phyloP scores from a whole-genome alignment of 2,888 invertebrate genomes.

The Epiblema foenella region DNA sequence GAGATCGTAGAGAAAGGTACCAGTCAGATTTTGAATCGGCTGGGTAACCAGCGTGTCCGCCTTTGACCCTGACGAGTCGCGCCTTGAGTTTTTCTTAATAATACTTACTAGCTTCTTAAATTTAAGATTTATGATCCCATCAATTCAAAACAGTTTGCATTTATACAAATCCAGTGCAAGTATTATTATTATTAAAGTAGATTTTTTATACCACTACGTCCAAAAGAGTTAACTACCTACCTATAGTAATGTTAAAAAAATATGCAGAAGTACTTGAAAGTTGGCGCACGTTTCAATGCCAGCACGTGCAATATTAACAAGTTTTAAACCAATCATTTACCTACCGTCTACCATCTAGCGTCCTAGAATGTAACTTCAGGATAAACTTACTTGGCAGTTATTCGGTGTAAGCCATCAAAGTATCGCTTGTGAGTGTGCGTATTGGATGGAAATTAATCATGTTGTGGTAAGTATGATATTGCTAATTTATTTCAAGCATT shows the following conservation, averaged over 20 bases:
- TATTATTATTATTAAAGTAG: too few species aligned
- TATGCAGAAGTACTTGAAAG: slow-evolving; percentile 18
- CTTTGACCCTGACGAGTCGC: slow-evolving; percentile 11
- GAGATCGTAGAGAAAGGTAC: slow-evolving; percentile 39
- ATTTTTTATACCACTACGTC: not conserved
- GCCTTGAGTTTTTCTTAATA: not conserved
- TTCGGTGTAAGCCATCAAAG: not conserved
- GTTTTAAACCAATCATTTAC: slow-evolving; percentile 18
- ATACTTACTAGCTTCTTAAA: not conserved
- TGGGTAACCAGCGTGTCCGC: slow-evolving; percentile 7
- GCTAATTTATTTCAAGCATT: not conserved
- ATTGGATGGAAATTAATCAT: slow-evolving; percentile 7
- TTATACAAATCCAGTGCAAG: too few species aligned
- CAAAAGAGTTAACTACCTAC: not conserved
- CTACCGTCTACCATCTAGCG: slow-evolving; percentile 1
- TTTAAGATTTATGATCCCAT: not conserved
- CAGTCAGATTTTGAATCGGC: slow-evolving; percentile 18
- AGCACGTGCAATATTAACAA: slow-evolving; percentile 23
- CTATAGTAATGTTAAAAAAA: not conserved
- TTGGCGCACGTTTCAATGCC: slow-evolving; percentile 29
- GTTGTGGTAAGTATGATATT: slow-evolving; percentile 25
- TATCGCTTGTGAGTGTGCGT: slow-evolving; percentile 19
- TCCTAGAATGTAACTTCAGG: slow-evolving; percentile 28
- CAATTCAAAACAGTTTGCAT: not conserved
- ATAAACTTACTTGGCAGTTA: not conserved